Conservation (phyloP, 2,113 vertebrate genomes). For the Malaclemys terrapin region DNA sequence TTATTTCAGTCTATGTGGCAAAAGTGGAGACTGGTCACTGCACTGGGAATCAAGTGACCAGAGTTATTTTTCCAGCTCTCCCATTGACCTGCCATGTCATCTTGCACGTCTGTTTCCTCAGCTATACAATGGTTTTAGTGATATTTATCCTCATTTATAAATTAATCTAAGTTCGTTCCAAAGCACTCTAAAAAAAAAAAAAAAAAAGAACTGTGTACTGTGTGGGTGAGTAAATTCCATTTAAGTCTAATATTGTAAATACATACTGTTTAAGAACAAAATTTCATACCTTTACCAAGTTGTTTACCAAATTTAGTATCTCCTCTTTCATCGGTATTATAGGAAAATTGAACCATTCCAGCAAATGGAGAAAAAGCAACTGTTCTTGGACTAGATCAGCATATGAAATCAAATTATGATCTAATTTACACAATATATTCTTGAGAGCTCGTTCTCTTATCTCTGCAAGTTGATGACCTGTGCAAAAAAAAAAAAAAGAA, state of each 20-base stretch:
- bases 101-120: not conserved
- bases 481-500: not conserved
- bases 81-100: not conserved
- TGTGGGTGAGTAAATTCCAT: not conserved
- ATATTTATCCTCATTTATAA: not conserved
- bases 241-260: not conserved
- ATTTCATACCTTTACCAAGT: constrained; percentile 86
- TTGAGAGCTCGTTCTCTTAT: constrained; percentile 91
- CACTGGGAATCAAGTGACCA: not conserved
- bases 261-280: not conserved
- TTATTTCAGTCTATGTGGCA: not conserved
- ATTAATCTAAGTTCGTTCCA: not conserved
- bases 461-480: constrained; percentile 92
- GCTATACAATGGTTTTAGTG: not conserved
- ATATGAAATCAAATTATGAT: constrained; percentile 84
- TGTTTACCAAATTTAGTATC: constrained; percentile 84
- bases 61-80: rapidly evolving
- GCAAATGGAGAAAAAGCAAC: constrained; percentile 84
- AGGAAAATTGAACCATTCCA: constrained; percentile 97
- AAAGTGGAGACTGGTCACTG: not conserved
- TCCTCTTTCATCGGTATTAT: constrained; percentile 89
- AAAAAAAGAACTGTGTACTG: not conserved
- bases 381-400: constrained; percentile 88
- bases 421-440: constrained; percentile 88
- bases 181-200: not conserved